Percentiles rank a stretch among this genome's conserved stretches.
Conservation (phyloP, 1,140 invertebrate species). For the Dendroctonus valens region DNA sequence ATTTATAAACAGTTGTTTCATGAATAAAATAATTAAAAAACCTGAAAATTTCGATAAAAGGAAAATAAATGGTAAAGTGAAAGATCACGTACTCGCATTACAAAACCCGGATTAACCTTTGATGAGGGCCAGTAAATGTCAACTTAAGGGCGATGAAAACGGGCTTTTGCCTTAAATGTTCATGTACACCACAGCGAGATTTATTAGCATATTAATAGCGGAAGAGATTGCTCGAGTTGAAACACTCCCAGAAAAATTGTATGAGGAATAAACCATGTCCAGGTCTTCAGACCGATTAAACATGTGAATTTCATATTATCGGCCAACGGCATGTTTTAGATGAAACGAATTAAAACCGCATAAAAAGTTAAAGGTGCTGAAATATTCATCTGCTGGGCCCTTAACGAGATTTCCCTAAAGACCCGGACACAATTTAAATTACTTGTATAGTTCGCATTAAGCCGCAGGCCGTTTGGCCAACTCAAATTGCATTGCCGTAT, state of each 20-base stretch:
- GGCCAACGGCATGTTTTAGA: too few relatives aligned
- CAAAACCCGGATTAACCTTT: slow-evolving; percentile 41
- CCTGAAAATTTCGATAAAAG: slow-evolving; percentile 6
- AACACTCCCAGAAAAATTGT: too few relatives aligned
- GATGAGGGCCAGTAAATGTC: slow-evolving; percentile 39
- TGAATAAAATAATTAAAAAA: slow-evolving; percentile 33
- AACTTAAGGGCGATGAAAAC: slow-evolving; percentile 35
- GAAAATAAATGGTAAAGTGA: slow-evolving; percentile 41
- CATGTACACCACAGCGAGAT: slow-evolving; percentile 27
- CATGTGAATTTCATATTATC: too few relatives aligned
- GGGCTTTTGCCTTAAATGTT: slow-evolving; percentile 25
- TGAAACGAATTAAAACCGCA: too few relatives aligned
- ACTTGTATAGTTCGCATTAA: slow-evolving; percentile 27
- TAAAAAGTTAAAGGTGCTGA: slow-evolving; percentile 11
- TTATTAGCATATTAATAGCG: slow-evolving; percentile 40
- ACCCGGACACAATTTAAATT: slow-evolving; percentile 28
- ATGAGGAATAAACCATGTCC: too few relatives aligned
- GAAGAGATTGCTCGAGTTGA: neutral
- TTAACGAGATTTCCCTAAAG: slow-evolving; percentile 27
- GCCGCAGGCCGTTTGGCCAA: slow-evolving; percentile 13
- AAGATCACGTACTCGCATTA: slow-evolving; percentile 43
- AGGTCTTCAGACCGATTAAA: too few relatives aligned
- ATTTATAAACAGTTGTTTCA: slow-evolving; percentile 11
- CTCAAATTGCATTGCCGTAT: neutral
- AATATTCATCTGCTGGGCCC: slow-evolving; percentile 18